These are phyloP conservation scores for Luidia sarsii DNA, from an alignment of 53 echinoderm and acorn worm genomes.

Conservation along the genomic window DNA sequence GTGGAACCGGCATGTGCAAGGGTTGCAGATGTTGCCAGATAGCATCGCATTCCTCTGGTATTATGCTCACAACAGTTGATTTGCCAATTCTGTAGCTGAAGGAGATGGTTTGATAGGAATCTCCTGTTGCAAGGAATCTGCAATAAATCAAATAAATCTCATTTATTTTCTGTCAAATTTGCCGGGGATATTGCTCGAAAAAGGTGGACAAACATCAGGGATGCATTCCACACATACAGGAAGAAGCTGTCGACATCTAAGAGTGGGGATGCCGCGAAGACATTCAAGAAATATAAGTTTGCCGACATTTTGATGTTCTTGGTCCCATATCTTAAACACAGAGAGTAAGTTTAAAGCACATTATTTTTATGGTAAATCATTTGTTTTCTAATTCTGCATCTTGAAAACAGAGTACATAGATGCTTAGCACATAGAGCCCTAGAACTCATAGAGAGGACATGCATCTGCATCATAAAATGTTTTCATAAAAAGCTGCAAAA, in stretches of 20 bases:
- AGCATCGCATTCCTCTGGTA: slow-evolving; percentile 30
- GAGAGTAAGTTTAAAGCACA: slow-evolving; percentile 38
- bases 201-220: slow-evolving; percentile 44
- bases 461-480: no score
- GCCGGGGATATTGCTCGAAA: slow-evolving; percentile 38
- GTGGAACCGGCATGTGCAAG: slow-evolving; percentile 32
- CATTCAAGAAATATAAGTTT: slow-evolving; percentile 41
- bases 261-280: slow-evolving; percentile 31
- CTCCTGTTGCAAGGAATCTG: slow-evolving; percentile 53
- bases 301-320: slow-evolving; percentile 47
- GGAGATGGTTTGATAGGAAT: slow-evolving; percentile 24
- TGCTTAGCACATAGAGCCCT: no score
- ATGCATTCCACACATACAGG: slow-evolving; percentile 37
- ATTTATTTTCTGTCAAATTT: neutral
- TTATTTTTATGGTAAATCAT: no score
- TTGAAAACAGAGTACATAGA: no score
- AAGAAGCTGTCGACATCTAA: slow-evolving; percentile 12
- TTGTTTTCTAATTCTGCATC: neutral
- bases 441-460: no score
- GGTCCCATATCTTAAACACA: slow-evolving; percentile 14
- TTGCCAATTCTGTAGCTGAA: slow-evolving; percentile 39
- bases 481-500: no score
- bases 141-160: neutral
- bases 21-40: slow-evolving; percentile 35
- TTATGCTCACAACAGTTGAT: slow-evolving; percentile 18